These are phyloP conservation scores for Acanthochromis polyacanthus DNA, from an alignment of 2,113 vertebrate genomes.

Conservation along the genomic window DNA sequence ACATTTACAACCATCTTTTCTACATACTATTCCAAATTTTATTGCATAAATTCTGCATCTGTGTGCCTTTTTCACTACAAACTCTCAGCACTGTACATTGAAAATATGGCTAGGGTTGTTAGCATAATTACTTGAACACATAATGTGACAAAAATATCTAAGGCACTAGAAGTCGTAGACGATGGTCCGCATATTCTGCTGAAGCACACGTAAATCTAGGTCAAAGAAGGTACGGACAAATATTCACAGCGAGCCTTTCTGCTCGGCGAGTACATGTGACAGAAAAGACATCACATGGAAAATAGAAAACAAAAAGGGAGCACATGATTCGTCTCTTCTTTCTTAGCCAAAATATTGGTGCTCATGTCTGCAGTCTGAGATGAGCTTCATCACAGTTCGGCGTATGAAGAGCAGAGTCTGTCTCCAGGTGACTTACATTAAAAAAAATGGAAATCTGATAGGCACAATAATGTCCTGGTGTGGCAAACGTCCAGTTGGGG, in stretches of 20 bases:
- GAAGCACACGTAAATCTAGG: slow-evolving; percentile 59
- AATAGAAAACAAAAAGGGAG: slow-evolving; percentile 53
- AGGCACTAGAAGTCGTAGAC: slow-evolving; percentile 81
- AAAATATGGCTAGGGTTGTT: slow-evolving; percentile 80
- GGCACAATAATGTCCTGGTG: slow-evolving; percentile 65
- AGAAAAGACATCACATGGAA: slow-evolving; percentile 31
- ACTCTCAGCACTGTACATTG: slow-evolving; percentile 50
- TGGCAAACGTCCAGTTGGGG: slow-evolving; percentile 51
- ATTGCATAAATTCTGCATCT: slow-evolving; percentile 34
- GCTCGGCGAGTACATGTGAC: slow-evolving; percentile 50
- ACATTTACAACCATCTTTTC: slow-evolving; percentile 11
- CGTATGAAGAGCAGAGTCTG: not conserved
- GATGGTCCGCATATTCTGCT: slow-evolving; percentile 58
- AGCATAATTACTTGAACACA: slow-evolving; percentile 69
- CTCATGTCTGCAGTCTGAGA: slow-evolving; percentile 24
- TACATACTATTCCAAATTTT: slow-evolving; percentile 22
- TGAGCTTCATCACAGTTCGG: slow-evolving; percentile 29
- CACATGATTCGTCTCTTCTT: slow-evolving; percentile 15
- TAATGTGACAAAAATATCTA: slow-evolving; percentile 72
- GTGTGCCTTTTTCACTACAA: slow-evolving; percentile 42
- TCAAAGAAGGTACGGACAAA: slow-evolving; percentile 26
- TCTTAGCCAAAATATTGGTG: slow-evolving; percentile 31
- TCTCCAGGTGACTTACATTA: slow-evolving; percentile 34
- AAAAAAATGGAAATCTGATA: slow-evolving; percentile 49
- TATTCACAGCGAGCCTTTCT: slow-evolving; percentile 55